Conservation (phyloP, 2,888 invertebrate species). For the Ennomos quercinarius region DNA sequence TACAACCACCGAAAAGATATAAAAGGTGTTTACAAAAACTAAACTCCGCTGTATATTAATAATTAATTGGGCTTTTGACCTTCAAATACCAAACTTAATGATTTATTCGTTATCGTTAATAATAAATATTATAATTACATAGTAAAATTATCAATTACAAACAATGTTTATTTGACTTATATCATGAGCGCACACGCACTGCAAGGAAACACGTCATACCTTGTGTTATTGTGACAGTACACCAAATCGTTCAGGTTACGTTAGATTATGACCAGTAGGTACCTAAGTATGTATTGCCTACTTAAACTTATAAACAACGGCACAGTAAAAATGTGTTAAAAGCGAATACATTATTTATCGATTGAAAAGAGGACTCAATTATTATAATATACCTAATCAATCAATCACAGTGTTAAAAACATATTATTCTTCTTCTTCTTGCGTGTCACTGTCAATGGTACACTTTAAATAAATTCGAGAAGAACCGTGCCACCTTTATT, state of each 20-base stretch:
- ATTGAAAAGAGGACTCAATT: too few relatives aligned
- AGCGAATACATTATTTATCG: too few relatives aligned
- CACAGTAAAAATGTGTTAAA: too few relatives aligned
- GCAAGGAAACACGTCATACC: conserved; percentile 54
- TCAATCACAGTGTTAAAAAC: too few relatives aligned
- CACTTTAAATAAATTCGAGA: too few relatives aligned
- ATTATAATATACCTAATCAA: too few relatives aligned
- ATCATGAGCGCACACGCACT: conserved; percentile 37
- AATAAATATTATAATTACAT: conserved; percentile 41
- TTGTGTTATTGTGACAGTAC: conserved; percentile 53
- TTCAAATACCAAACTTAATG: conserved; percentile 26
- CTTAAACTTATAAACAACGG: too few relatives aligned
- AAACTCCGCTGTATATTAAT: conserved; percentile 15
- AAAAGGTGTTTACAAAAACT: conserved; percentile 19
- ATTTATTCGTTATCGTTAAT: conserved; percentile 39
- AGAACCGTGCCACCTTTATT: too few relatives aligned
- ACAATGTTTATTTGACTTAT: conserved; percentile 50
- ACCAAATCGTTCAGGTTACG: conserved; percentile 37
- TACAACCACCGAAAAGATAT: conserved; percentile 19
- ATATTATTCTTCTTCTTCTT: too few relatives aligned
- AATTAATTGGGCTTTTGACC: conserved; percentile 25
- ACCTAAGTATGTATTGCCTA: too few relatives aligned
- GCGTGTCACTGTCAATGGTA: too few relatives aligned
- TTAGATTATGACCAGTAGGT: too few relatives aligned
- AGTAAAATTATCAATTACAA: conserved; percentile 37